phyloP scores from a whole-genome alignment of 2,888 invertebrate species.

The Pilophorus perplexus region DNA sequence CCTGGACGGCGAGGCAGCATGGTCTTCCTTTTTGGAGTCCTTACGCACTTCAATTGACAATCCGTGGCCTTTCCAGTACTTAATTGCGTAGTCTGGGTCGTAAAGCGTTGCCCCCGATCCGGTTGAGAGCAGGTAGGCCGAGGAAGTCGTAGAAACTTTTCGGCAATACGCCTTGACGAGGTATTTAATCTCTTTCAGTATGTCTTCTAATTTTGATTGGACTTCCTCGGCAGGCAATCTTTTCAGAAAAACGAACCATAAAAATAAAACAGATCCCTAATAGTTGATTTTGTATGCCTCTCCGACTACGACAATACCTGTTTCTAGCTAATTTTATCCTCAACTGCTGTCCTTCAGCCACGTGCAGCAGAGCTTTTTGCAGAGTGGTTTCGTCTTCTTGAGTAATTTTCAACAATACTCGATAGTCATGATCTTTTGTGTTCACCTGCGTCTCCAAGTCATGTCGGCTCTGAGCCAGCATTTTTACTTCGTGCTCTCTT shows the following conservation, averaged over 20 bases:
- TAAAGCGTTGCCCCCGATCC: conserved; percentile 2
- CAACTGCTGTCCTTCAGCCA: conserved; percentile 24
- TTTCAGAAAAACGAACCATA: no score
- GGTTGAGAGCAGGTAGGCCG: no score
- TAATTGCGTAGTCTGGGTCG: conserved; percentile 4
- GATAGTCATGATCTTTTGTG: neutral
- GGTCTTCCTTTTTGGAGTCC: neutral
- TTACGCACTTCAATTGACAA: neutral
- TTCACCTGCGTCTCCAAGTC: conserved; percentile 11
- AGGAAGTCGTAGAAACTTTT: no score
- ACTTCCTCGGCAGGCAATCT: no score
- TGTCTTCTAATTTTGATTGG: no score
- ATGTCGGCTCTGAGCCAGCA: conserved; percentile 4
- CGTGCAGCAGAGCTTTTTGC: conserved; percentile 16
- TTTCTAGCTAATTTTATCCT: neutral
- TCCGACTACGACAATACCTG: no score
- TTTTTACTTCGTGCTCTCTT: neutral
- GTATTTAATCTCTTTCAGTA: no score
- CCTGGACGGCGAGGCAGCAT: neutral
- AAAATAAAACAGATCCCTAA: neutral
- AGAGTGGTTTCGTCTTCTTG: conserved; percentile 8
- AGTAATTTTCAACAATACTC: neutral
- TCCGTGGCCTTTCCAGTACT: neutral
- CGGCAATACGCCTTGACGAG: no score
- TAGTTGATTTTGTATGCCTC: neutral